phyloP scores from a whole-genome alignment of 2,888 invertebrate species.

The Stenichneumon culpator region DNA sequence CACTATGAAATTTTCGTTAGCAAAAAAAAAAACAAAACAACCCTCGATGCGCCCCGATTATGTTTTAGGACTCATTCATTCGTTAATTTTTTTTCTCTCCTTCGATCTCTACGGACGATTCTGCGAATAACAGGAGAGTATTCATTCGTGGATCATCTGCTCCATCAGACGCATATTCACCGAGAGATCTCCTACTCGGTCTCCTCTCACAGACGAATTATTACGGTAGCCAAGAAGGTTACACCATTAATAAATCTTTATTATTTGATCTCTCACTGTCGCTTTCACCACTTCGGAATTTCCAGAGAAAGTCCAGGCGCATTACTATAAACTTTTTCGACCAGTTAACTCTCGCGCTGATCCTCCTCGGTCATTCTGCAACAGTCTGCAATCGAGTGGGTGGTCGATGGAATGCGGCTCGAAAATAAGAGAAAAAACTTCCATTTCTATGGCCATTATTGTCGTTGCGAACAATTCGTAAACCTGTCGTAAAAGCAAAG shows the following conservation, averaged over 20 bases:
- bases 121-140: background rate
- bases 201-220: background rate
- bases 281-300: slow-evolving; percentile 14
- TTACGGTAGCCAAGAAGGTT: background rate
- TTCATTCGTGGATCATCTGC: background rate
- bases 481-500: background rate
- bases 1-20: background rate
- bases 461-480: background rate
- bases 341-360: background rate
- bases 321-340: background rate
- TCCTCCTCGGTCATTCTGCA: background rate
- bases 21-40: background rate
- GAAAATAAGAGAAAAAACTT: background rate
- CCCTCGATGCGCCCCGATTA: background rate
- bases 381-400: slow-evolving; percentile 13
- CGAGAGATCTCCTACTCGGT: background rate
- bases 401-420: slow-evolving; percentile 21
- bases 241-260: slow-evolving; percentile 9
- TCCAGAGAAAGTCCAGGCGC: slow-evolving; percentile 20
- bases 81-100: background rate
- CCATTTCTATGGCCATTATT: background rate
- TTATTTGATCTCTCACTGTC: slow-evolving; percentile 18
- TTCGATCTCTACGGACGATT: background rate
- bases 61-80: background rate
- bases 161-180: background rate